Base-by-base conservation (phyloP, 2,797 vertebrate genomes). In the Etheostoma perlongum region DNA sequence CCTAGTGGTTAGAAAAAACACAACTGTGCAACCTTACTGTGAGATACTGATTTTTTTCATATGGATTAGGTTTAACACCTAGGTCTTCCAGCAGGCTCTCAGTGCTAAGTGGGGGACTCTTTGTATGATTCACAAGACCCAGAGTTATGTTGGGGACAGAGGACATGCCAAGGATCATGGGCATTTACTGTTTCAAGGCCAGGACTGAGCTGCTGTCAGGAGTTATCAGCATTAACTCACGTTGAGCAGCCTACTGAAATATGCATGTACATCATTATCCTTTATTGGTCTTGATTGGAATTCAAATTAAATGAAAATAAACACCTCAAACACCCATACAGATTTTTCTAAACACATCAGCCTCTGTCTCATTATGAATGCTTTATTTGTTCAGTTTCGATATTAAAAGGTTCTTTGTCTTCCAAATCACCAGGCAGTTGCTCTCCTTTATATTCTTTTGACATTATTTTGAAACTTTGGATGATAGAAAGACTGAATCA, bases 1-100 rank as follows among this genome's bases (percentile, higher is more conserved):
- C 70, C 88, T 92, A 75, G 88, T 89, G 89, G 89, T 14, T 30
- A 30, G 5, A 30, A 30, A 23, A 60, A 10, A 48, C 40, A 33
- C 5, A 65, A 51, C 2, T 12, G 21, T 23, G 25, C 60, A 72
- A 40, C 2, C 7, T 30, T 30, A 16, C 1, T 7, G 1, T 63
- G 4, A 63, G 12, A 51, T 21, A n/a, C 0, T 52, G 36, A 40
- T 40, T 40, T 40, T 36, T 40, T 40, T 40, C 36, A 40, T 3
- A 40, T 40, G 10, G 10, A 2, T 40, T 40, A 12, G 36, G 10
- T 40, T 12, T 3, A 40, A 40, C 10, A 40, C 10, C 36, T 40
- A 13, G 6, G 51, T 59, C 13, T 6, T 57, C 33, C 60, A 25
- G 16, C 6, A 59, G 4, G 5, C 46, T 63, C 25, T 25, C 14